Percentiles rank a stretch among this genome's conserved stretches.
phyloP scores from a whole-genome alignment of 2,797 vertebrate species.

The Garrulus glandarius region DNA sequence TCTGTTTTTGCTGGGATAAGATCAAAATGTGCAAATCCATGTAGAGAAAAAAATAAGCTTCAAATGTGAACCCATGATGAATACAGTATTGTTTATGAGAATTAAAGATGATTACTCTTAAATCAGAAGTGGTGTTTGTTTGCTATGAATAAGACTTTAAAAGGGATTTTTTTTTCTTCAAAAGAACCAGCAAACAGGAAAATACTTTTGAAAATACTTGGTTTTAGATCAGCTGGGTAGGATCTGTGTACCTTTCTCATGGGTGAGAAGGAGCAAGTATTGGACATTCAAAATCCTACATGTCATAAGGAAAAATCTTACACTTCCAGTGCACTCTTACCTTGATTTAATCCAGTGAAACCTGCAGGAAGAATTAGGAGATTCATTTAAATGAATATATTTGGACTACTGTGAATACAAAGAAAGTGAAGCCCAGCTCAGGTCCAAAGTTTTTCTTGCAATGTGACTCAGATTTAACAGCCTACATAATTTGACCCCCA shows the following conservation, averaged over 20 bases:
- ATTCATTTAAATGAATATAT: background rate
- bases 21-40: background rate
- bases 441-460: background rate
- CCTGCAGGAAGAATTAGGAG: background rate
- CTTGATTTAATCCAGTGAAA: background rate
- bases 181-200: background rate
- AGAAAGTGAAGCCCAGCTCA: background rate
- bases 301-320: background rate
- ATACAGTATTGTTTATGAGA: background rate
- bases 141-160: background rate
- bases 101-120: conserved; percentile 22
- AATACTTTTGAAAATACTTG: background rate
- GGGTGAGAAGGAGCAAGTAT: background rate
- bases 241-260: background rate
- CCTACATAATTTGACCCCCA: background rate
- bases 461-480: background rate
- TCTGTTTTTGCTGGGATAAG: background rate
- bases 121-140: background rate
- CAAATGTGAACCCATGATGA: background rate
- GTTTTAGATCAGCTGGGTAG: background rate
- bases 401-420: background rate
- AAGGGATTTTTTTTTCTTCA: background rate
- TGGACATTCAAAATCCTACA: background rate
- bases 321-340: background rate
- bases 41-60: background rate